Conservation (phyloP, 2,888 invertebrate species). For the Acronicta aceris region DNA sequence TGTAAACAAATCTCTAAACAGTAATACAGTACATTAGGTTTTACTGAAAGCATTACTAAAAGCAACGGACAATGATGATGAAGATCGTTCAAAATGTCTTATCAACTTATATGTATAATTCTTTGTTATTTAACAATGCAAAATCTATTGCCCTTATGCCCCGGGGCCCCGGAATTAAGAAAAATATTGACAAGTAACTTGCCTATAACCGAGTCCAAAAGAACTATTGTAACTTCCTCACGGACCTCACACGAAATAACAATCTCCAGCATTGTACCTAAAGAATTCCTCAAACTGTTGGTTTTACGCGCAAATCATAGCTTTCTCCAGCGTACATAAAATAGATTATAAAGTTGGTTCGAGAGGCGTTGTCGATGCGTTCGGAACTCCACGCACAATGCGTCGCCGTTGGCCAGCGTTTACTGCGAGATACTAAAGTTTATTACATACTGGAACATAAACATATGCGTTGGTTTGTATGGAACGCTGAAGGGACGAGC, state of each 20-base stretch:
- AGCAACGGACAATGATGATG: too few species aligned
- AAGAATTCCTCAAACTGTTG: constrained; percentile 42
- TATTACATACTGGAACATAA: constrained; percentile 69
- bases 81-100: too few species aligned
- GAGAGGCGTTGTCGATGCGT: constrained; percentile 59
- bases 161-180: too few species aligned
- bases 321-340: constrained; percentile 57
- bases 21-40: too few species aligned
- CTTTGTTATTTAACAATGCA: too few species aligned
- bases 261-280: constrained; percentile 17
- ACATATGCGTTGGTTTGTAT: constrained; percentile 59
- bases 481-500: constrained; percentile 1
- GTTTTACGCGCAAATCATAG: constrained; percentile 53
- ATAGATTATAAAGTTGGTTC: constrained; percentile 65
- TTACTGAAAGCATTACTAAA: too few species aligned
- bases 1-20: too few species aligned
- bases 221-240: constrained; percentile 11
- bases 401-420: constrained; percentile 69
- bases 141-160: too few species aligned
- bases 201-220: background rate
- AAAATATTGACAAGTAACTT: too few species aligned
- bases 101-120: too few species aligned
- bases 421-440: constrained; percentile 75
- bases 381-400: constrained; percentile 64
- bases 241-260: constrained; percentile 1